These are phyloP conservation scores for Stegophylla sp. DNA, from an alignment of 2,888 invertebrate genomes.

Conservation along the genomic window DNA sequence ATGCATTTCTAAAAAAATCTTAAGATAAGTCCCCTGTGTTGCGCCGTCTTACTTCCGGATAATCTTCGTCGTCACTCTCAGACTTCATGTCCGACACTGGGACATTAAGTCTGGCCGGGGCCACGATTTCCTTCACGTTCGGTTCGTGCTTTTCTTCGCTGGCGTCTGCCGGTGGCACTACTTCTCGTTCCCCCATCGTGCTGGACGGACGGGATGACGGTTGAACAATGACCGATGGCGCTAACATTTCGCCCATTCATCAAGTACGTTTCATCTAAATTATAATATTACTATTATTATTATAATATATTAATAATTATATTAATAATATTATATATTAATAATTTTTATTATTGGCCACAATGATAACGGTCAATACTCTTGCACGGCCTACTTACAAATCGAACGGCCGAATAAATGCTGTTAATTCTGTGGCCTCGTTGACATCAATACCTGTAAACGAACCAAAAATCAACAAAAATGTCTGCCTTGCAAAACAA, in stretches of 20 bases:
- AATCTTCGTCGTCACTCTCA: slow-evolving; percentile 60
- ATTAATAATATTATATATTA: too few species aligned
- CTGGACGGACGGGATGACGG: slow-evolving; percentile 60
- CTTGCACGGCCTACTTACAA: too few species aligned
- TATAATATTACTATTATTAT: background rate
- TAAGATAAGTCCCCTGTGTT: too few species aligned
- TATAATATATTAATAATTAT: too few species aligned
- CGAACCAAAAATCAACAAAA: background rate
- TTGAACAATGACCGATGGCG: slow-evolving; percentile 61
- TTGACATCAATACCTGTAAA: background rate
- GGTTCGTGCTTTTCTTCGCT: slow-evolving; percentile 56
- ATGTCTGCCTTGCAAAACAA: background rate
- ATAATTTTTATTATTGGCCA: too few species aligned
- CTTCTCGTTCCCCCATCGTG: slow-evolving; percentile 51
- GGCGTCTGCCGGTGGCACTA: slow-evolving; percentile 8
- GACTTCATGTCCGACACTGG: slow-evolving; percentile 54
- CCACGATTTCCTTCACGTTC: slow-evolving; percentile 47
- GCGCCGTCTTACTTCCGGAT: slow-evolving; percentile 58
- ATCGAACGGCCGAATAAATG: background rate
- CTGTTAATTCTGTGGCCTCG: background rate
- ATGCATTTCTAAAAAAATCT: too few species aligned
- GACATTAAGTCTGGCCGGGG: slow-evolving; percentile 36
- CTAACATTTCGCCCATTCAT: slow-evolving; percentile 59
- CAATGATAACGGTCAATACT: too few species aligned
- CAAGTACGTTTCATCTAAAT: slow-evolving; percentile 11